Conservation (phyloP, 2,888 invertebrate genomes). For the Lomographa bimaculata region DNA sequence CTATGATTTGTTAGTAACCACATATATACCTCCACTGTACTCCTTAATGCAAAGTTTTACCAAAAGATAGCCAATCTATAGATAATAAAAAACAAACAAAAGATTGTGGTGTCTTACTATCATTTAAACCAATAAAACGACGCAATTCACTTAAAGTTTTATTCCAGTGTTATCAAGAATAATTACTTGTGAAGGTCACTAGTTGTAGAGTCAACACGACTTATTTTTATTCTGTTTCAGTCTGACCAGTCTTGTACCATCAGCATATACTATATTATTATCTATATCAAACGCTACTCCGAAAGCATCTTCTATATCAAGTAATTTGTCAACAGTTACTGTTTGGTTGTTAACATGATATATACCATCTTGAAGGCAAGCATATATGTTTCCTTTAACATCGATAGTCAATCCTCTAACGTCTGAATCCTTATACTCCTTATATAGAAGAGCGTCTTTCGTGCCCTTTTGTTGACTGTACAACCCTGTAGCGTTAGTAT, state of each 20-base stretch:
- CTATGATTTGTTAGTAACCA: no score
- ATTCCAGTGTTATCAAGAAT: not conserved
- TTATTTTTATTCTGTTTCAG: constrained; percentile 42
- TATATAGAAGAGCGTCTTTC: constrained; percentile 47
- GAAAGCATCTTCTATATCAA: constrained; percentile 55
- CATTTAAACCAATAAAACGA: not conserved
- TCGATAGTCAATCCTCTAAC: constrained; percentile 57
- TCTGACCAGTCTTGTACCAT: constrained; percentile 46
- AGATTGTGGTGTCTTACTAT: no score
- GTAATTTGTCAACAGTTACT: constrained; percentile 42
- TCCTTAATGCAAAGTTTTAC: no score
- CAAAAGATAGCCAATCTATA: no score
- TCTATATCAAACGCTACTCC: constrained; percentile 64
- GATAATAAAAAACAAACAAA: no score
- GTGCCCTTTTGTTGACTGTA: constrained; percentile 57
- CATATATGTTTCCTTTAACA: constrained; percentile 50
- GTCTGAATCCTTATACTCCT: constrained; percentile 32
- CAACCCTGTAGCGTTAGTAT: constrained; percentile 59
- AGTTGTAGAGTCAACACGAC: constrained; percentile 34
- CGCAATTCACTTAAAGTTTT: constrained; percentile 6
- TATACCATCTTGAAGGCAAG: constrained; percentile 56
- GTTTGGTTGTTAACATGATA: constrained; percentile 48
- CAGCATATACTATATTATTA: constrained; percentile 63
- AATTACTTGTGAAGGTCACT: no score
- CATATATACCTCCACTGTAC: no score